Percentiles rank a stretch among this genome's conserved stretches.
These are phyloP conservation scores for Aricia agestis DNA, from an alignment of 1,140 invertebrate species.

Conservation along the genomic window DNA sequence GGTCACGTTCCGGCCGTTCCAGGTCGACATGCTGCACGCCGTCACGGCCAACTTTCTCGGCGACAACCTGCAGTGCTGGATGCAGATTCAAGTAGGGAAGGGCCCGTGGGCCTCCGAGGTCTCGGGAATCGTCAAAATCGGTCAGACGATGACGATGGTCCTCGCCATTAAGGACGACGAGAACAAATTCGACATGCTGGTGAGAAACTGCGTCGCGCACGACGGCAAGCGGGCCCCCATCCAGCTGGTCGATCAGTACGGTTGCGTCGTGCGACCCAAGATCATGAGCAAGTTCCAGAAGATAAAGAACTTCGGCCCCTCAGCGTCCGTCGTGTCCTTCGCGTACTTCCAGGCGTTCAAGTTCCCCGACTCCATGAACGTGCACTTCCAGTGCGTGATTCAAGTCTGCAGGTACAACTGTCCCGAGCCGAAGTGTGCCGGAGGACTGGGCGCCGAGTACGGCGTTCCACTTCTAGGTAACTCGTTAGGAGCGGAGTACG, in stretches of 20 bases:
- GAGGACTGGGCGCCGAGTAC: conserved; percentile 82
- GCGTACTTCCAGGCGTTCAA: conserved; percentile 98
- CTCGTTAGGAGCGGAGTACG: conserved; percentile 79
- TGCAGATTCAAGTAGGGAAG: conserved; percentile 96
- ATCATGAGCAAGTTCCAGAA: conserved; percentile 97
- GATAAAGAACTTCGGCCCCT: conserved; percentile 96
- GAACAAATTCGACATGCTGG: conserved; percentile 96
- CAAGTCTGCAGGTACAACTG: conserved; percentile 96
- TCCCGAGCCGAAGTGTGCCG: conserved; percentile 90
- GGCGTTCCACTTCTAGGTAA: conserved; percentile 80
- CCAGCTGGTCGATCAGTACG: conserved; percentile 93
- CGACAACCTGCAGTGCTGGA: conserved; percentile 96
- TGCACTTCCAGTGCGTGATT: conserved; percentile 97
- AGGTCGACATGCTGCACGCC: conserved; percentile 95
- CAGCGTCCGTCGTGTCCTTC: conserved; percentile 94
- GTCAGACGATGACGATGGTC: conserved; percentile 97
- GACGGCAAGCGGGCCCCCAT: conserved; percentile 95
- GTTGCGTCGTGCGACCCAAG: conserved; percentile 93
- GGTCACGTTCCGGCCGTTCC: conserved; percentile 94
- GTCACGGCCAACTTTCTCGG: conserved; percentile 96
- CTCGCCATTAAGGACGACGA: conserved; percentile 96
- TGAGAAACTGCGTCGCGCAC: conserved; percentile 94
- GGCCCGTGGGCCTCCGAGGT: conserved; percentile 97
- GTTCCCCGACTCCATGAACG: conserved; percentile 97
- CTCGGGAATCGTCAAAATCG: conserved; percentile 95